Conservation (phyloP, 2,797 vertebrate species). For the Oreochromis grahami region DNA sequence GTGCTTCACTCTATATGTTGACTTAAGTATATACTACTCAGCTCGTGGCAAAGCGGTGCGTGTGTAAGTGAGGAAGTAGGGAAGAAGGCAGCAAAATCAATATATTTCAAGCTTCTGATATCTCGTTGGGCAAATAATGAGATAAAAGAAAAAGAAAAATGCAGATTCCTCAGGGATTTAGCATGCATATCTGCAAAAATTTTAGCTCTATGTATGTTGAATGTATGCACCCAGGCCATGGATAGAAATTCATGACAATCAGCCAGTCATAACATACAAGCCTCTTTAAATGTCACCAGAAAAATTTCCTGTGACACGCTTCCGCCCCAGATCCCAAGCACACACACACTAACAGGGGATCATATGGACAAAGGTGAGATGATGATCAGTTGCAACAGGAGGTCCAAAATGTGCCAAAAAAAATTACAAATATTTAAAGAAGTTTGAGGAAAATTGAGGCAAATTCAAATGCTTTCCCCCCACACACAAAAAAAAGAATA, state of each 20-base stretch:
- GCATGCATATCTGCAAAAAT: background rate
- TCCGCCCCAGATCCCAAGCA: background rate
- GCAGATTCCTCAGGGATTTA: background rate
- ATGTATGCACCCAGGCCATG: background rate
- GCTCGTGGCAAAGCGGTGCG: background rate
- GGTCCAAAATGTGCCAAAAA: background rate
- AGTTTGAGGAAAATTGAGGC: background rate
- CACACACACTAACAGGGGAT: background rate
- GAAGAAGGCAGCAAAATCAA: background rate
- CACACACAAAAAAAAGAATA: background rate
- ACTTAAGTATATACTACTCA: constrained; percentile 10
- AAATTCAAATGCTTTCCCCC: background rate
- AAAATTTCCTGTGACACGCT: background rate
- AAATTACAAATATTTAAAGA: background rate
- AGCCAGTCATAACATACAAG: constrained; percentile 1
- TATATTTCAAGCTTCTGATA: background rate
- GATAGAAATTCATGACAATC: constrained; percentile 1
- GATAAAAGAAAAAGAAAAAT: background rate
- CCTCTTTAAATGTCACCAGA: constrained; percentile 46
- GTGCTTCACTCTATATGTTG: constrained; percentile 27
- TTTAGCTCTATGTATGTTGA: background rate
- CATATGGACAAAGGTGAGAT: background rate
- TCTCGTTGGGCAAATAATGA: background rate
- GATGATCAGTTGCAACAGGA: background rate
- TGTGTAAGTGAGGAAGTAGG: background rate